Evolutionary conservation across 2,113 vertebrate genomes (phyloP), one percentile per base, ranked within the genome.

Genomic region (Cyanocitta stelleri): DNA sequence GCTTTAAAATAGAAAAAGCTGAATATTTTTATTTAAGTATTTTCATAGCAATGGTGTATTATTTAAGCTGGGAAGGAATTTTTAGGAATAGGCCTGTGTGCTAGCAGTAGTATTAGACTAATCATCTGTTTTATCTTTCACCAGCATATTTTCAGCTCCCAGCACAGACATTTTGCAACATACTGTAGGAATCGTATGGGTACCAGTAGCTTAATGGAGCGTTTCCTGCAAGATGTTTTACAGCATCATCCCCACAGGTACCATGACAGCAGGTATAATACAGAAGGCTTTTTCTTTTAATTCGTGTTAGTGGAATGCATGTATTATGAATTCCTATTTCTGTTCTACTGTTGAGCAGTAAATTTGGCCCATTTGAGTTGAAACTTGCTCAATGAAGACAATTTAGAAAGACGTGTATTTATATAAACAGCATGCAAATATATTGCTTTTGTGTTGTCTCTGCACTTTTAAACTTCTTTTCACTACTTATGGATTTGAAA

Each of bases 181-280:
- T 96, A 97, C 43, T 97, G 97, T 24, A 98, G 98, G 89, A 97
- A 95, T 85, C 97, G 90, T 33, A 90, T 96, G 48, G 73, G 93
- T 61, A 87, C 97, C 48, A 90, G 78, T 39, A 98, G 97, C 54
- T 71, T 99, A 89, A 98, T 99, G 98, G 99, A 99, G 16, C 98
- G 99, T 80, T 99, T 99, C 93, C 97, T 99, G 71, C 98, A 99
- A 86, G 99, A 99, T 49, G 99, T 99, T 41, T 93, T 99, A 43
- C 97, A 97, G 44, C 98, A 99, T 93, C 99, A 99, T 97, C 99
- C 99, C 0, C 97, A 98, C 92, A 96, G 93, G 95, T 99, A 98
- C 89, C 95, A 97, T 16, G 98, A 99, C 89, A 96, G 85, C 97
- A 98, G 98, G 99, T 99, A 98, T 91, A 92, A 77, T 16, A 43